Conservation (phyloP, 2,888 invertebrate species). For the Monoplex corrugatus region DNA sequence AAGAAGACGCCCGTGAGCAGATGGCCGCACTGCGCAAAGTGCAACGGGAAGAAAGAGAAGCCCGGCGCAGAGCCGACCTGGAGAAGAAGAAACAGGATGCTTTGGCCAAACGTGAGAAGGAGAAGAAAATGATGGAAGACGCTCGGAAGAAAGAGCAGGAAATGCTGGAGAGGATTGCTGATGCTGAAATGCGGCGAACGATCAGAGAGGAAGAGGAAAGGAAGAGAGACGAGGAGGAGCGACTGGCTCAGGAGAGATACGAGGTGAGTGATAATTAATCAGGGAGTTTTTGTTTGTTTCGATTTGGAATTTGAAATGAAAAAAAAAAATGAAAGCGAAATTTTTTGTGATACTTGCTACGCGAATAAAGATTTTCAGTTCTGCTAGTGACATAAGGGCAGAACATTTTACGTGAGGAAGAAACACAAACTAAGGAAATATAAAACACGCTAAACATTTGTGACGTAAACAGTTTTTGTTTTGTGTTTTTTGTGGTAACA, state of each 20-base stretch:
- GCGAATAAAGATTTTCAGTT: too few relatives aligned
- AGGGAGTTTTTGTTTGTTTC: background rate
- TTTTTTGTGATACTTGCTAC: too few relatives aligned
- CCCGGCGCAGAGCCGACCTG: constrained; percentile 69
- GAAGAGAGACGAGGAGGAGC: constrained; percentile 70
- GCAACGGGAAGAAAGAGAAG: constrained; percentile 73
- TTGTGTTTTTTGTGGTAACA: too few relatives aligned
- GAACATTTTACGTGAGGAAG: too few relatives aligned
- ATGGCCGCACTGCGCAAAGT: constrained; percentile 66
- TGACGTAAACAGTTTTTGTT: too few relatives aligned
- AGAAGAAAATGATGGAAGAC: constrained; percentile 70
- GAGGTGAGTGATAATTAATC: constrained; percentile 59
- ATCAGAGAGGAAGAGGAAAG: constrained; percentile 70
- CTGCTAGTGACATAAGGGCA: too few relatives aligned
- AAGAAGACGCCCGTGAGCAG: constrained; percentile 73
- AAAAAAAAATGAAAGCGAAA: too few relatives aligned
- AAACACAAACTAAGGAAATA: too few relatives aligned
- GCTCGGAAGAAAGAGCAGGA: constrained; percentile 72
- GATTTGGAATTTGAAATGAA: too few relatives aligned
- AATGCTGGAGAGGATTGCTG: constrained; percentile 74
- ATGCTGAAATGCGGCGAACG: constrained; percentile 70
- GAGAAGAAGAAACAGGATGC: constrained; percentile 73
- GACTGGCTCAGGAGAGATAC: constrained; percentile 65
- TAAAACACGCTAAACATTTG: too few relatives aligned
- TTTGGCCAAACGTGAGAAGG: constrained; percentile 64